Evolutionary conservation across 2,888 invertebrate genomes (phyloP).

Genomic region (Plebejus argus): DNA sequence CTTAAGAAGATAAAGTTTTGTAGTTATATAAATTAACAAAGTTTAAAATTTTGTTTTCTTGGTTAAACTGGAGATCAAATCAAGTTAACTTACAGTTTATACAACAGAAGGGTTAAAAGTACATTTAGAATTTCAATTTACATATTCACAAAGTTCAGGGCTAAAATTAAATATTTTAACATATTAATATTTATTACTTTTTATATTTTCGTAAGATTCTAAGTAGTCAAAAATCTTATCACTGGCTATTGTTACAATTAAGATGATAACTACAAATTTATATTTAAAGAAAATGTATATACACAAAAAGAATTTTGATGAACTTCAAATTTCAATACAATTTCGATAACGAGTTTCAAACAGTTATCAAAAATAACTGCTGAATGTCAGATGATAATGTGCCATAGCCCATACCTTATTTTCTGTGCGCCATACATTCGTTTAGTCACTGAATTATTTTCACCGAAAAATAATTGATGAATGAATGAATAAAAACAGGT

Average conservation of each 20-base stretch:
- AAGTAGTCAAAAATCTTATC: no score
- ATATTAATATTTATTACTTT: not conserved
- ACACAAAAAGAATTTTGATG: not conserved
- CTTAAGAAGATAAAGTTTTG: not conserved
- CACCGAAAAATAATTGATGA: not conserved
- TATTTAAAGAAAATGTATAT: not conserved
- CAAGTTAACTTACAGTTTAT: no score
- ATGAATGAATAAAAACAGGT: not conserved
- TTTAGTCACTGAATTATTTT: conserved; percentile 11
- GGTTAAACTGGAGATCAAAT: no score
- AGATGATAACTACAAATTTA: no score
- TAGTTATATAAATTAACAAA: not conserved
- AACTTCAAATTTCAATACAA: not conserved
- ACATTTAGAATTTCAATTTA: not conserved
- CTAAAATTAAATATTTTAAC: not conserved
- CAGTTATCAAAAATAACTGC: not conserved
- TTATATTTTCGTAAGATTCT: no score
- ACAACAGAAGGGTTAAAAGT: no score
- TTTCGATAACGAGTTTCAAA: not conserved
- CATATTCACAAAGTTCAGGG: not conserved
- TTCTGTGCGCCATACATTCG: not conserved
- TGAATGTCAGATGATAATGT: not conserved
- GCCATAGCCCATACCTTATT: no score
- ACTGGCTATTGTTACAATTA: no score
- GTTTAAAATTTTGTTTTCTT: not conserved